phyloP scores from a whole-genome alignment of 2,888 invertebrate genomes.

The Stenodera caucasica region DNA sequence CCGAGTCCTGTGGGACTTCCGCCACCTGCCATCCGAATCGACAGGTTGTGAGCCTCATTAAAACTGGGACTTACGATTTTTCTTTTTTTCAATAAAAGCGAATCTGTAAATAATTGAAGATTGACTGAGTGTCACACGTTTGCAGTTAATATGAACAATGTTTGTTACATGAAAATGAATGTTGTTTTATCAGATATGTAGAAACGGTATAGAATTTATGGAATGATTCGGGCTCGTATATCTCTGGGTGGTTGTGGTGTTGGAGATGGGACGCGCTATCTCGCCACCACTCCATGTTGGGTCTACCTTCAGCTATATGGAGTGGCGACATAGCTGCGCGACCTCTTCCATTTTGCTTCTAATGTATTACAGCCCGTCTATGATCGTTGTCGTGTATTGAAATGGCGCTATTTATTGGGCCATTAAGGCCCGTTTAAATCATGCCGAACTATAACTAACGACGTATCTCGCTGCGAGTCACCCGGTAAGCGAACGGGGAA shows the following conservation, averaged over 20 bases:
- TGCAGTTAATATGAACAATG: conserved; percentile 35
- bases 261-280: conserved; percentile 12
- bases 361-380: conserved; percentile 52
- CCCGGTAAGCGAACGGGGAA: conserved; percentile 12
- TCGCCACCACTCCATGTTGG: conserved; percentile 13
- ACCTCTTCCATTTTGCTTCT: conserved; percentile 49
- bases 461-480: conserved; percentile 46
- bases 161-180: conserved; percentile 29
- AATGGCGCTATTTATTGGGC: conserved; percentile 64
- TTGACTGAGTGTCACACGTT: not conserved
- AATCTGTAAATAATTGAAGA: not conserved
- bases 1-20: not conserved
- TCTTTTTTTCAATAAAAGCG: not conserved
- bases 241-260: conserved; percentile 40
- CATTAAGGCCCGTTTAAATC: conserved; percentile 65
- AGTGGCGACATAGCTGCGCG: conserved; percentile 32
- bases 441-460: conserved; percentile 61
- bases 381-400: conserved; percentile 59
- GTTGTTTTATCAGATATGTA: conserved; percentile 32
- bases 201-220: conserved; percentile 42
- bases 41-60: not conserved
- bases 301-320: conserved; percentile 28
- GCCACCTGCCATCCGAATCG: conserved; percentile 1
- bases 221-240: conserved; percentile 47
- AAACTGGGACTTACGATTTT: not conserved